These are phyloP conservation scores for Lamellibrachia columna DNA, from an alignment of 2,888 invertebrate genomes.

Conservation along the genomic window DNA sequence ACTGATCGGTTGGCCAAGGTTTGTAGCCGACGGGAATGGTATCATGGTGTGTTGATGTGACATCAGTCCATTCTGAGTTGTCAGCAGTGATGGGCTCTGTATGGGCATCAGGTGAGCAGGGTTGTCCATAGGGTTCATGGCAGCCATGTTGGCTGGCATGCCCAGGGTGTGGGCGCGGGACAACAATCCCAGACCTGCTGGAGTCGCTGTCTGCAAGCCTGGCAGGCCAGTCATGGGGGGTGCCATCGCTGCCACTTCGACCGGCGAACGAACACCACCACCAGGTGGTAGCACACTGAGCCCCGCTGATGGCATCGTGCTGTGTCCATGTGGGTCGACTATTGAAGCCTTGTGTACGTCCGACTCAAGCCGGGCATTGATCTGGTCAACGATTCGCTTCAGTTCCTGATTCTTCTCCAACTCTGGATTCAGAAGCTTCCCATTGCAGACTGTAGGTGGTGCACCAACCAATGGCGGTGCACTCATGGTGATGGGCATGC, in stretches of 20 bases:
- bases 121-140: not conserved
- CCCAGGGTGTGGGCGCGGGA: not conserved
- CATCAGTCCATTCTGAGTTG: not conserved
- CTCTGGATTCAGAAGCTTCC: not conserved
- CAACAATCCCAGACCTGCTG: not conserved
- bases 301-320: not conserved
- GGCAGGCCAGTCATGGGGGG: not conserved
- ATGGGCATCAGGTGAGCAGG: not conserved
- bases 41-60: not conserved
- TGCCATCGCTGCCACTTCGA: slow-evolving; percentile 13
- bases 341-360: not conserved
- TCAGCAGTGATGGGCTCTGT: not conserved
- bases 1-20: not conserved
- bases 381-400: slow-evolving; percentile 24
- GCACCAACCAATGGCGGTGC: not conserved
- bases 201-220: slow-evolving; percentile 8
- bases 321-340: not conserved
- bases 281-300: not conserved
- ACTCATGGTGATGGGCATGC: slow-evolving; percentile 17
- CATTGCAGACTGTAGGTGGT: not conserved
- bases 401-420: slow-evolving; percentile 25
- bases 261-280: not conserved
- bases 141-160: not conserved
- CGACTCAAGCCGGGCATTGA: slow-evolving; percentile 24
- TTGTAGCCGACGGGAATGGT: not conserved